A percentile compares a stretch with the other conserved stretches of the same genome.
These are phyloP conservation scores for Alouatta palliata DNA, from an alignment of 2,113 vertebrate genomes.

Conservation along the genomic window DNA sequence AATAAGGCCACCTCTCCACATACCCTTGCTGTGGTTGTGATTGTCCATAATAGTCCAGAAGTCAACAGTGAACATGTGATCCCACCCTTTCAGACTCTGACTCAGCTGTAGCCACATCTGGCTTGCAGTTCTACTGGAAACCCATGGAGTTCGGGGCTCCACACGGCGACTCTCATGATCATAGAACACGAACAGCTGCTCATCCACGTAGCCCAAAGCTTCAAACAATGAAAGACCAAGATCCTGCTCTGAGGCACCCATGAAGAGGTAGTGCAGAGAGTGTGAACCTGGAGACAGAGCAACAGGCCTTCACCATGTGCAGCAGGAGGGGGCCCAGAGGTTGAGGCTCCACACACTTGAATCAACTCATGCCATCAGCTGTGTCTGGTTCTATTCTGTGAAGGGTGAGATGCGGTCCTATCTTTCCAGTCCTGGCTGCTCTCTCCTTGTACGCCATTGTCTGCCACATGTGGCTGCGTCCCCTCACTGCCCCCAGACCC, in stretches of 20 bases:
- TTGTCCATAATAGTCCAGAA: slow-evolving; percentile 79
- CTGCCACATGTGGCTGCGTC: background rate
- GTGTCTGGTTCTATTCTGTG: background rate
- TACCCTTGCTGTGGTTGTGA: slow-evolving; percentile 68
- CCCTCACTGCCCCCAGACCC: background rate
- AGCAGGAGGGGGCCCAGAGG: rapidly evolving
- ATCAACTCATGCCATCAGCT: background rate
- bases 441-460: rapidly evolving
- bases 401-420: background rate
- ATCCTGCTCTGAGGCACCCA: slow-evolving; percentile 55
- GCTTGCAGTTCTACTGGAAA: background rate
- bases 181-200: slow-evolving; percentile 68
- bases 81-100: slow-evolving; percentile 76
- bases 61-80: slow-evolving; percentile 75
- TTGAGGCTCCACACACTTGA: rapidly evolving
- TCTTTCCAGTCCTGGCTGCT: too few relatives aligned
- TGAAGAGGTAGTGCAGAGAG: slow-evolving; percentile 65
- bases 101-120: slow-evolving; percentile 69
- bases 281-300: slow-evolving; percentile 55
- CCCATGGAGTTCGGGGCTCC: background rate
- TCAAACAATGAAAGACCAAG: slow-evolving; percentile 65
- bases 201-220: slow-evolving; percentile 69
- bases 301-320: background rate
- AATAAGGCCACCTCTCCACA: background rate
- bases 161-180: slow-evolving; percentile 62